Evolutionary conservation across 2,888 invertebrate species (phyloP), one percentile per base, ranked within the genome.

Genomic region (Imbricaverruca yamaguchii): DNA sequence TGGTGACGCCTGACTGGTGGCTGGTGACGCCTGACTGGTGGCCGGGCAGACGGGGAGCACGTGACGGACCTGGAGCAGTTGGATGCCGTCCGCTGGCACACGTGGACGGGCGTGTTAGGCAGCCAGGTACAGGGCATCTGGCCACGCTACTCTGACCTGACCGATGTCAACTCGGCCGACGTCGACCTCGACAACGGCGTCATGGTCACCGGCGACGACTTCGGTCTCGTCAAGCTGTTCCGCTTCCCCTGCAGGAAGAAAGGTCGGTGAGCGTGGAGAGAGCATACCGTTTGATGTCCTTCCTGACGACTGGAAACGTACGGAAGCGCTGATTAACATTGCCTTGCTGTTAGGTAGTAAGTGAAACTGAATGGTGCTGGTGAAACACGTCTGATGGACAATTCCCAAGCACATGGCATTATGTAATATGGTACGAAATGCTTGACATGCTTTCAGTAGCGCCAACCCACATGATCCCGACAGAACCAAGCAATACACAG

Each of bases 201-300:
- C 23, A 84, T 88, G 74, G 88, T 87, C 9, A 87, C 88, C 63
- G 88, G 85, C 18, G 88, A 88, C 84, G 88, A 88, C 83, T 87
- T 87, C 85, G 88, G 88, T 59, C 86, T 87, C 83, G 87, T 88
- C 12, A 88, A 88, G 82, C 84, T 88, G 53, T 88, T 88, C 84
- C 84, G 86, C 55, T 89, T 87, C 84, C 88, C 88, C 59, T 87
- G 82, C 56, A 69, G 82, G 12, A 81, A 81, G 83, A 87, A 87
- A 87, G 88, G 87, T 87, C 81, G 80, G 80, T 0, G 9, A 15
- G 39, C 39, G 39, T 39, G 39, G 39, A 39, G 39, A 39, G 39
- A 39, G 4, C 39, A 39, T 39, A 39, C 39, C 4, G 39, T 39
- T 39, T 39, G 39, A 39, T 3, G 1, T 39, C 39, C 1, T 39